Conservation (phyloP, 2,113 vertebrate species). For the Hiodon tergisus region DNA sequence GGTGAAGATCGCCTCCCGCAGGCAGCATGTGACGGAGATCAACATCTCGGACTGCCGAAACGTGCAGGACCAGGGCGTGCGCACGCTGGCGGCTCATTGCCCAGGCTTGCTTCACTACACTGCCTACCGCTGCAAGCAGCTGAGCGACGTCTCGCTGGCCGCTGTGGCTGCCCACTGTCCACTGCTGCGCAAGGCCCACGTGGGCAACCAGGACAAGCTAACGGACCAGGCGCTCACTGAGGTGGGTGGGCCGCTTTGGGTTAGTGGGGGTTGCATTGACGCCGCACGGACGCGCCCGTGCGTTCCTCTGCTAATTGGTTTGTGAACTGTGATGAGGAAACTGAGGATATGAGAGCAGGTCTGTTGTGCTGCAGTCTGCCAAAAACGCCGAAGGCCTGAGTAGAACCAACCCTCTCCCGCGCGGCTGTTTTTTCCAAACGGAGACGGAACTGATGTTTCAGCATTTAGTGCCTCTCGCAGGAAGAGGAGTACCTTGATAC, state of each 20-base stretch:
- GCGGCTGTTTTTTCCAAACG: too few relatives aligned
- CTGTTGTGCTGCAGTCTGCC: too few relatives aligned
- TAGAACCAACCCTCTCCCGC: too few relatives aligned
- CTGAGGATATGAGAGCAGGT: not conserved
- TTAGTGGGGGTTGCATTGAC: too few relatives aligned
- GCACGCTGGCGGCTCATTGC: constrained; percentile 82
- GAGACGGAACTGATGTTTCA: too few relatives aligned
- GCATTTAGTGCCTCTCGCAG: too few relatives aligned
- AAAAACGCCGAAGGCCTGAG: too few relatives aligned
- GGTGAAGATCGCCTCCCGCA: constrained; percentile 89
- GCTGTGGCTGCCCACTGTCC: constrained; percentile 84
- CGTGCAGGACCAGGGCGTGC: constrained; percentile 85
- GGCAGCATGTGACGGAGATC: constrained; percentile 92
- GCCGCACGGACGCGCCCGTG: too few relatives aligned
- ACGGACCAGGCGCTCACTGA: constrained; percentile 87
- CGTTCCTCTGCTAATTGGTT: not conserved
- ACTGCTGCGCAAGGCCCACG: constrained; percentile 89
- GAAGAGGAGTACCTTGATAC: too few relatives aligned
- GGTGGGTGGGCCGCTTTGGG: constrained; percentile 54
- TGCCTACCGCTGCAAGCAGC: constrained; percentile 93
- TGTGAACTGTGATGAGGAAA: not conserved
- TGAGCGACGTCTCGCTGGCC: constrained; percentile 84
- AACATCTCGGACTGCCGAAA: constrained; percentile 96
- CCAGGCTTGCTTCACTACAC: constrained; percentile 87
- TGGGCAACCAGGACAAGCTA: constrained; percentile 95